These are phyloP conservation scores for Patella pellucida DNA, from an alignment of 2,888 invertebrate species.

Conservation along the genomic window DNA sequence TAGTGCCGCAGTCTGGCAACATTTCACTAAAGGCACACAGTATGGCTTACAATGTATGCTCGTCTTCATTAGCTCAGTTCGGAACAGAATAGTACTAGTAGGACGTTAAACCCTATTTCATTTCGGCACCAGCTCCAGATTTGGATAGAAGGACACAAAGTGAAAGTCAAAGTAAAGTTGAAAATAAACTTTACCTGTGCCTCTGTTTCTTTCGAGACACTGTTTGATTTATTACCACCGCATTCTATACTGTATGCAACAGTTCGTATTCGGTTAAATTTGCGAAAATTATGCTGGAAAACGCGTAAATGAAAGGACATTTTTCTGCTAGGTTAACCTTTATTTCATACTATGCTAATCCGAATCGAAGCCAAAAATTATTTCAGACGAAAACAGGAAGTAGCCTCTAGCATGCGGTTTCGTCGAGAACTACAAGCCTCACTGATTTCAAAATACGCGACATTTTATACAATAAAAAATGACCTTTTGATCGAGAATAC, in stretches of 20 bases:
- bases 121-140: too few relatives aligned
- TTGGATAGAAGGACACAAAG: too few relatives aligned
- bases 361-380: neutral
- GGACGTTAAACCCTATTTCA: too few relatives aligned
- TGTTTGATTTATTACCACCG: too few relatives aligned
- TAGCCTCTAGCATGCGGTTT: neutral
- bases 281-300: slow-evolving; percentile 27
- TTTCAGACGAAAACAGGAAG: slow-evolving; percentile 3
- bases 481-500: neutral
- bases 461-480: neutral
- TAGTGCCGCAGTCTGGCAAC: too few relatives aligned
- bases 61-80: too few relatives aligned
- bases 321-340: slow-evolving; percentile 1
- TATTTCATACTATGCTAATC: slow-evolving; percentile 20
- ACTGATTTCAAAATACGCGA: neutral
- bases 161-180: too few relatives aligned
- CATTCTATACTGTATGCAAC: slow-evolving; percentile 10
- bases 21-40: too few relatives aligned
- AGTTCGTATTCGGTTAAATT: slow-evolving; percentile 20
- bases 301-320: slow-evolving; percentile 32
- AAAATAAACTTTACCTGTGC: too few relatives aligned
- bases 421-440: neutral
- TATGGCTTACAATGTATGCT: too few relatives aligned
- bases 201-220: too few relatives aligned
- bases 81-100: too few relatives aligned